These are phyloP conservation scores for Cantharis rufa DNA, from an alignment of 2,888 invertebrate species.

Conservation along the genomic window DNA sequence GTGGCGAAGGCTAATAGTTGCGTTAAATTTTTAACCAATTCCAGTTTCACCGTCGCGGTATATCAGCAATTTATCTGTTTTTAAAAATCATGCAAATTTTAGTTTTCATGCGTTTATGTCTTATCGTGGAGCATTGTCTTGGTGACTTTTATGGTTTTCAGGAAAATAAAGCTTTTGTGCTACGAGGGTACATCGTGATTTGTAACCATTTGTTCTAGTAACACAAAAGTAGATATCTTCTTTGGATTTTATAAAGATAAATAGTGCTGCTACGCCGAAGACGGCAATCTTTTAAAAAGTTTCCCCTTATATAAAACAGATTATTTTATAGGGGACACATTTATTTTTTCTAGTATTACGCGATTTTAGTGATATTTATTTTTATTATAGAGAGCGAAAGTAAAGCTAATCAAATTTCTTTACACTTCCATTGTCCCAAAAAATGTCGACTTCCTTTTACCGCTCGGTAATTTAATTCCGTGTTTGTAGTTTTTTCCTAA, in stretches of 20 bases:
- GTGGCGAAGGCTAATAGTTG: neutral
- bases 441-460: neutral
- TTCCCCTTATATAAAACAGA: neutral
- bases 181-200: neutral
- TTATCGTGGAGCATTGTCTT: neutral
- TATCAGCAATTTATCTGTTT: neutral
- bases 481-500: neutral
- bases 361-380: neutral
- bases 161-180: neutral
- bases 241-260: constrained; percentile 1
- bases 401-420: neutral
- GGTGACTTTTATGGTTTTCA: neutral
- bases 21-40: neutral
- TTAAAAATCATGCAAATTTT: neutral
- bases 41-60: neutral
- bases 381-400: neutral
- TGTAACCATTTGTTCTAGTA: neutral
- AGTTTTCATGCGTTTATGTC: neutral
- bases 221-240: constrained; percentile 1
- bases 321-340: neutral
- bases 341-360: neutral
- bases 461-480: neutral
- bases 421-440: neutral
- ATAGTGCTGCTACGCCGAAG: neutral
- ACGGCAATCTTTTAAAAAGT: neutral